These are phyloP conservation scores for Xiphophorus birchmanni DNA, from an alignment of 2,797 vertebrate species.

Conservation along the genomic window DNA sequence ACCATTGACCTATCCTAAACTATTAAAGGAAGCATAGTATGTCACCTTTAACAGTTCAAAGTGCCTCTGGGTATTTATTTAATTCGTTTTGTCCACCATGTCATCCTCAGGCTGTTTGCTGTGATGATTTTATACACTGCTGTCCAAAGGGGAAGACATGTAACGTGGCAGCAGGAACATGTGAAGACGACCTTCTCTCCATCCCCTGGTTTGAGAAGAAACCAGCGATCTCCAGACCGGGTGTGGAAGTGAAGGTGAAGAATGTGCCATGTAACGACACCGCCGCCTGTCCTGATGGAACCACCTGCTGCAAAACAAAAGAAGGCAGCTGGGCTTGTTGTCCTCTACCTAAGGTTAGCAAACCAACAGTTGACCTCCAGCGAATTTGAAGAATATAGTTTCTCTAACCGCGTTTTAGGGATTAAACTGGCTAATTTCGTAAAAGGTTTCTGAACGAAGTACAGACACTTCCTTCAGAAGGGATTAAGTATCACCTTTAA, in stretches of 20 bases:
- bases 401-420: neutral
- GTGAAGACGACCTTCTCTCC: neutral
- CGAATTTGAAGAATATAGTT: neutral
- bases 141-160: constrained; percentile 13
- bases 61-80: no score
- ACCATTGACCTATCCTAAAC: no score
- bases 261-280: neutral
- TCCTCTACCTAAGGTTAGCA: constrained; percentile 6
- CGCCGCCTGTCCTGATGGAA: neutral
- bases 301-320: constrained; percentile 23
- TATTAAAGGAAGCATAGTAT: no score
- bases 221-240: neutral
- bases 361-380: neutral
- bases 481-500: neutral
- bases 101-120: no score
- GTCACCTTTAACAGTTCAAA: no score
- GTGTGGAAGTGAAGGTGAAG: neutral
- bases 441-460: neutral
- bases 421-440: neutral
- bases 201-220: constrained; percentile 14
- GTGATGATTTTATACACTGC: no score
- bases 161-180: neutral
- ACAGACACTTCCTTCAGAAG: neutral
- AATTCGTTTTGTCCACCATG: no score
- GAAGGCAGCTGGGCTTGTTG: constrained; percentile 2